Conservation (phyloP, 2,797 vertebrate genomes). For the Hozukius guyotensis region DNA sequence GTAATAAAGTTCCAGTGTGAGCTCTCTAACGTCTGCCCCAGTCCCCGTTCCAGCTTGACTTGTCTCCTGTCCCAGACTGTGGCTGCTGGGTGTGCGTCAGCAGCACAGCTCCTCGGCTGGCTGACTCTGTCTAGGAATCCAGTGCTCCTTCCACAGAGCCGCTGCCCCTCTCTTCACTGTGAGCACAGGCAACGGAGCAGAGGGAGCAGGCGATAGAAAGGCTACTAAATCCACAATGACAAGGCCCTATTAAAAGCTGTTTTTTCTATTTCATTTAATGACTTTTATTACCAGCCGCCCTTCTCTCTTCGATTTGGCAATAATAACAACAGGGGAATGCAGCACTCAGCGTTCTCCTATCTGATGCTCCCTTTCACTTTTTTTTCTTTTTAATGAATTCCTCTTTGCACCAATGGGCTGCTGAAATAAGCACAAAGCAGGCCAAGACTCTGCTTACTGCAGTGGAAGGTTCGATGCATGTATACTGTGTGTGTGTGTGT, state of each 20-base stretch:
- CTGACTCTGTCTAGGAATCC: slow-evolving; percentile 77
- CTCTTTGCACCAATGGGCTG: slow-evolving; percentile 80
- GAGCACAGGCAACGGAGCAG: slow-evolving; percentile 45
- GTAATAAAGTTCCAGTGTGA: slow-evolving; percentile 72
- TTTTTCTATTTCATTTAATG: slow-evolving; percentile 81
- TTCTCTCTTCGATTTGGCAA: slow-evolving; percentile 80
- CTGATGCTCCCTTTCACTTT: slow-evolving; percentile 68
- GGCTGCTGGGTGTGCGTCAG: slow-evolving; percentile 80
- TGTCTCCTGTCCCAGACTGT: slow-evolving; percentile 81
- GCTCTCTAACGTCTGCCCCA: slow-evolving; percentile 60
- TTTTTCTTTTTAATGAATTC: slow-evolving; percentile 76
- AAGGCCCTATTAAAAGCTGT: slow-evolving; percentile 79
- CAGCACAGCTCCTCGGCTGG: slow-evolving; percentile 69
- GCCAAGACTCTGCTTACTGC: slow-evolving; percentile 62
- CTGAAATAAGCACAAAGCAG: slow-evolving; percentile 79
- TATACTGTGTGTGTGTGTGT: slow-evolving; percentile 18
- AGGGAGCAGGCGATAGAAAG: slow-evolving; percentile 65
- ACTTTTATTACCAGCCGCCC: slow-evolving; percentile 79
- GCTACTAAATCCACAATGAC: slow-evolving; percentile 80
- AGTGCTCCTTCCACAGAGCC: slow-evolving; percentile 72
- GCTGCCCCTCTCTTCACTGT: slow-evolving; percentile 51
- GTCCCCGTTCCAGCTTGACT: slow-evolving; percentile 67
- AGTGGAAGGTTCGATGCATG: slow-evolving; percentile 54
- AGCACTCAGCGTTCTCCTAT: slow-evolving; percentile 77
- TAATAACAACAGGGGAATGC: slow-evolving; percentile 83